Base-by-base conservation (phyloP, 2,888 invertebrate genomes). In the Achlya flavicornis region DNA sequence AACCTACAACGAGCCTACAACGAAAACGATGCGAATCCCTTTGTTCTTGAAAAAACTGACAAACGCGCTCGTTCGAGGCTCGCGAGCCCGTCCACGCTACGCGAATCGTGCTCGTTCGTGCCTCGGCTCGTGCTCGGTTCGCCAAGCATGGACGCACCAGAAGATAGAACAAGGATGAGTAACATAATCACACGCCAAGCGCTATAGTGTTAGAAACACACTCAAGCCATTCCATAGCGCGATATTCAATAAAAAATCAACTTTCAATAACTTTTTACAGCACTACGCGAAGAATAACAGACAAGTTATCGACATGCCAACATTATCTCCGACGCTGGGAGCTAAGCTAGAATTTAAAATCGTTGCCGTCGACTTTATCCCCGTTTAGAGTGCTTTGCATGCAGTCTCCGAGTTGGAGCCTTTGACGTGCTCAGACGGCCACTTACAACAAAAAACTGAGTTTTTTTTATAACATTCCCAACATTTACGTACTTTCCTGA, bases 381-480 rank as follows among this genome's bases (percentile, higher is more conserved):
- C 72, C 74, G 74, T 83, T 82, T 79, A 77, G 70, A 84, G 83
- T 79, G 77, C 82, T 85, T 81, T 78, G 81, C 84, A 82, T 85
- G 79, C 82, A 79, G 80, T 72, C 81, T 81, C 76, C 74, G 53
- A 53, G 78, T 74, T 73, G 70, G 69, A 71, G 74, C 87, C 89
- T 90, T 90, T 90, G 90, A 87, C 80, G 86, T 76, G 79, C 87
- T 85, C 87, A 88, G 88, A 84, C 88, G 80, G 81, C 86, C 88
- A 89, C 90, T 91, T 88, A 86, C 85, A 81, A 76, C 79, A 82
- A 79, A 85, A 82, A 87, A 88, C 82, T 80, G 83, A 79, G 75
- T 84, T 80, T 84, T 87, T 86, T 79, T 79, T 75, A 53, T 66
- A 73, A 78, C 76, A 74, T 82, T 77, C 76, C 73, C 71, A 73